Evolutionary conservation across 2,113 vertebrate genomes (phyloP), one percentile per base, ranked within the genome.

Genomic region (Calypte anna): DNA sequence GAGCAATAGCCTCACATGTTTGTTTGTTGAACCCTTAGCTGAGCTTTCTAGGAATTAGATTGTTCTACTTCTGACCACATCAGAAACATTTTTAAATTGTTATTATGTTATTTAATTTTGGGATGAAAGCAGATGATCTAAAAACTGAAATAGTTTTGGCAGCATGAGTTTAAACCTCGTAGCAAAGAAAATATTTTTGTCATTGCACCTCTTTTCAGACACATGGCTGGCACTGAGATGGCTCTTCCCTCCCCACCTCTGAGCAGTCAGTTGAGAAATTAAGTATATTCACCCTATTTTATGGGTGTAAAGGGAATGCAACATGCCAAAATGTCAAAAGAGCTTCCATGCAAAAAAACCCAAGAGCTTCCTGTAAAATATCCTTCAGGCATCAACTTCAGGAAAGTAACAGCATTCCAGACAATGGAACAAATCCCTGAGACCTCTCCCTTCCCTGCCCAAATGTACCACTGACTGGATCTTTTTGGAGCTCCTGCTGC

Each of bases 11-110:
- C 25, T 88, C 64, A 82, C 28, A 18, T 6, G 7, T 44, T 90
- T 6, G 7, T 44, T 90, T 74, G 50, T 58, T 44, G 44, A 72
- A 90, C 18, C 21, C 33, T 62, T n/a, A 83, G 81, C 54, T 43
- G 55, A 93, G 40, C 86, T 82, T 81, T 92, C 88, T 59, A 92
- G 61, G 94, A 96, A 94, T 62, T 64, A 54, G 63, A 68, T 44
- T 5, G 0, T 89, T 91, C 77, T 66, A 30, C 79, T 92, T 70
- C 75, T 62, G 62, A 95, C 59, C 73, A 57, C 38, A 88, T 20
- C 9, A 46, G 27, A 69, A 84, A 48, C 36, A 12, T 36, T 70
- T 12, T 19, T n/a, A 54, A 44, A 43, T 67, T 30, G 58, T 25
- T 53, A 18, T 46, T 46, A 12, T 48, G 23, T 50, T 50, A 23